Percentiles rank a stretch among this genome's conserved stretches.
phyloP scores from a whole-genome alignment of 2,888 invertebrate genomes.

The Harmothoe impar region DNA sequence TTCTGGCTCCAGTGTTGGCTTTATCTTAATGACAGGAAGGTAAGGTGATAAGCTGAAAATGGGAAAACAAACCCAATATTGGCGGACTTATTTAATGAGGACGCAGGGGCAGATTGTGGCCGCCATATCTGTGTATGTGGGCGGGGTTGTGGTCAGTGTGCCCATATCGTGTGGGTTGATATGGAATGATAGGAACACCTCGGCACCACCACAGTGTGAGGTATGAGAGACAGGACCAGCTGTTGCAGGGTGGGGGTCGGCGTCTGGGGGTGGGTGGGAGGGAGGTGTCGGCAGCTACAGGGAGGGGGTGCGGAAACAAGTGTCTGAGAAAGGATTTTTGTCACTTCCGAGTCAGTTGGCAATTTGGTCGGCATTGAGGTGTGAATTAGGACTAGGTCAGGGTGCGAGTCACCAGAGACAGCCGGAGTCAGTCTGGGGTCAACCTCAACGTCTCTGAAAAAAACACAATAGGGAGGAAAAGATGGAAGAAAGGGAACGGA shows the following conservation, averaged over 20 bases:
- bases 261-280: neutral
- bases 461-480: neutral
- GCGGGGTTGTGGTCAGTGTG: neutral
- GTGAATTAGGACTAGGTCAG: slow-evolving; percentile 13
- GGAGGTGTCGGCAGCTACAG: neutral
- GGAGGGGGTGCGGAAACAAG: slow-evolving; percentile 20
- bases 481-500: neutral
- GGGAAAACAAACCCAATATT: slow-evolving; percentile 19
- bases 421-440: slow-evolving; percentile 7
- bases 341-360: slow-evolving; percentile 45
- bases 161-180: slow-evolving; percentile 5
- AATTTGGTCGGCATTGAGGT: slow-evolving; percentile 37
- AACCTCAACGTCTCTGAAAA: neutral
- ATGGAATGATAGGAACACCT: neutral
- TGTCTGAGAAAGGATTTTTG: slow-evolving; percentile 39
- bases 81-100: neutral
- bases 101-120: neutral
- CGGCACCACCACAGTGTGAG: neutral
- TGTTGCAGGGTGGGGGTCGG: neutral
- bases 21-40: slow-evolving; percentile 45
- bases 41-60: neutral
- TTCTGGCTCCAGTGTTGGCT: neutral
- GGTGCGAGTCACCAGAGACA: neutral
- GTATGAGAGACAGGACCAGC: neutral
- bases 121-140: slow-evolving; percentile 2